Evolutionary conservation across 1,140 invertebrate genomes (phyloP), one percentile per base, ranked within the genome.

Genomic region (Drosophila azteca): DNA sequence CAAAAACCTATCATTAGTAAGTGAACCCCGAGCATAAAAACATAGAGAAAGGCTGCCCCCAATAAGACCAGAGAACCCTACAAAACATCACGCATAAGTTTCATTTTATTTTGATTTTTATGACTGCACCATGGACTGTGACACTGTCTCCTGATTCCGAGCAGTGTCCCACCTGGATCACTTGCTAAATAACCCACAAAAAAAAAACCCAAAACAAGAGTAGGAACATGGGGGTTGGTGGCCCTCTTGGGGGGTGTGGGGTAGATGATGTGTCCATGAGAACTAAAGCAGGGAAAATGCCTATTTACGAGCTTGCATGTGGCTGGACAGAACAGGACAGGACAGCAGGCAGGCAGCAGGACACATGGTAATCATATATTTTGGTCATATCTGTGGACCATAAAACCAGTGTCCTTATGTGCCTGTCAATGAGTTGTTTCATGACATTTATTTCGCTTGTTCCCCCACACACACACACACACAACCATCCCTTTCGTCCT

Each of bases 291-390:
- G 67, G 76, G 83, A 90, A 91, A 91, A 91, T 91, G 90, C 90
- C 90, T 91, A 91, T 91, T 91, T 91, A 91, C 90, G 90, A 90
- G 82, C 82, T 83, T 78, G 76, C 80, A 88, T 88, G 83, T 55
- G 76, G 84, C 70, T 78, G 85, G 90, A 91, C 35, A 39, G 35
- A 9, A 9, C 31, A 35, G 31, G 31, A 35, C 31, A 31, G 31
- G 8, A 31, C 31, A 29, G 29, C 8, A 31, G 24, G 24, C 35
- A 39, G 35, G 84, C 59, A 76, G 84, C 73, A 78, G 85, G 90
- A 90, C 90, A 91, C 90, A 91, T 90, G 90, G 90, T 91, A 91
- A 91, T 91, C 90, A 91, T 91, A 91, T 91, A 91, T 91, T 91
- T 91, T 91, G 90, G 90, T 91, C 90, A 91, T 91, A 91, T 91